Conservation (phyloP, 2,113 vertebrate species). For the Triplophysa siluroides region DNA sequence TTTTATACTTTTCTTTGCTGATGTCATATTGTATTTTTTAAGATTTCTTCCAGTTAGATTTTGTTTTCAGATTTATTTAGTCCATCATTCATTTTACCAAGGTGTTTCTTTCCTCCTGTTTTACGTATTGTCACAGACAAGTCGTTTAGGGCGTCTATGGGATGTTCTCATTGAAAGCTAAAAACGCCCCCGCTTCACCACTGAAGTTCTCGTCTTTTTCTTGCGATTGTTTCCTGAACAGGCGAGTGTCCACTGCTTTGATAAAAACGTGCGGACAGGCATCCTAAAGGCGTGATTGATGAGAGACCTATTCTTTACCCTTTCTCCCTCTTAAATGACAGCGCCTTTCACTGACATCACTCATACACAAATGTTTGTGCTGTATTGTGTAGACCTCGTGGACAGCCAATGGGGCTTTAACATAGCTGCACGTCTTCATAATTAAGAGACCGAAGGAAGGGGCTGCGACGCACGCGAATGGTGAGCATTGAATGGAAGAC, state of each 20-base stretch:
- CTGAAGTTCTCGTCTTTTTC: conserved; percentile 45
- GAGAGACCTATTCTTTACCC: conserved; percentile 51
- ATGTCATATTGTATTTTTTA: conserved; percentile 3
- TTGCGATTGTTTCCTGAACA: conserved; percentile 53
- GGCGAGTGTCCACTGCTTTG: conserved; percentile 55
- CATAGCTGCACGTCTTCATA: conserved; percentile 47
- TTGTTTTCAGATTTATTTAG: neutral
- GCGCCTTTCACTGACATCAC: conserved; percentile 57
- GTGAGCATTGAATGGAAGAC: conserved; percentile 24
- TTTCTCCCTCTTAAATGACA: conserved; percentile 50
- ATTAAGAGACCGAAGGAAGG: conserved; percentile 47
- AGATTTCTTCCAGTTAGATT: neutral
- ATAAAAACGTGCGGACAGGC: conserved; percentile 42
- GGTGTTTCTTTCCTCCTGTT: neutral
- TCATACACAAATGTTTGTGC: conserved; percentile 59
- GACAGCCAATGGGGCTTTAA: conserved; percentile 40
- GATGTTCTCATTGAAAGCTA: conserved; percentile 44
- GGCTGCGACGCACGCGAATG: conserved; percentile 39
- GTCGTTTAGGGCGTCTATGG: conserved; percentile 40
- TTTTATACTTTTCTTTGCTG: neutral
- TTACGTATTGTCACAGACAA: conserved; percentile 50
- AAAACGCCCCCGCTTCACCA: conserved; percentile 47
- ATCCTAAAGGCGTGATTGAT: conserved; percentile 60
- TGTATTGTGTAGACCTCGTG: conserved; percentile 51
- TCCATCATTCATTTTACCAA: conserved; percentile 20